Evolutionary conservation across 2,888 invertebrate species (phyloP).

Genomic region (Linyphia triangularis): DNA sequence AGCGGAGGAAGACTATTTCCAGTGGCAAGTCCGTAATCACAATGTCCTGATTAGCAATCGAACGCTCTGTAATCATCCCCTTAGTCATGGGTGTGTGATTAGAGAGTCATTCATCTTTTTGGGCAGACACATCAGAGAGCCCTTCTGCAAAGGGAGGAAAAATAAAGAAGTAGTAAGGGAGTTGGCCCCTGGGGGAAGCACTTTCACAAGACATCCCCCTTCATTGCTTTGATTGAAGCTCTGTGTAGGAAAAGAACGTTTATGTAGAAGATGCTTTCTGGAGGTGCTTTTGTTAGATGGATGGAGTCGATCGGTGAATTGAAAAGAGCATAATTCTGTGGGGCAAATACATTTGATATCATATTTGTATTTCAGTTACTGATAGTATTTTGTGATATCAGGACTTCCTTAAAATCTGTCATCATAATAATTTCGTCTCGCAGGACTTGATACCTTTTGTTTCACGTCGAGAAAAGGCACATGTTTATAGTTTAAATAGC

Average conservation of each 20-base stretch:
- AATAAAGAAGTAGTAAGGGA: constrained; percentile 15
- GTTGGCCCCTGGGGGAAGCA: constrained; percentile 4
- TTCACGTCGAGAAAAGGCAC: too few species aligned
- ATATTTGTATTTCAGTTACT: too few species aligned
- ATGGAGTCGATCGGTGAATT: too few species aligned
- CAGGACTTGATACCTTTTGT: too few species aligned
- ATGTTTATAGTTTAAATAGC: too few species aligned
- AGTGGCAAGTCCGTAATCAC: constrained; percentile 74
- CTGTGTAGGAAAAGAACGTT: constrained; percentile 3
- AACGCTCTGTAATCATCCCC: constrained; percentile 74
- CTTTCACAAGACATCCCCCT: constrained; percentile 37
- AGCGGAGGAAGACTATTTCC: constrained; percentile 55
- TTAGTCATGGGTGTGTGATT: constrained; percentile 74
- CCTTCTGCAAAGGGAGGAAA: neutral
- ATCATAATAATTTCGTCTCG: too few species aligned
- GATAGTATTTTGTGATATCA: too few species aligned
- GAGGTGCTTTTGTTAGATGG: neutral
- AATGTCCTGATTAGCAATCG: constrained; percentile 74
- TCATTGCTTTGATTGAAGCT: constrained; percentile 38
- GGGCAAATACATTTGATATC: too few species aligned
- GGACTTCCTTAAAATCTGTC: too few species aligned
- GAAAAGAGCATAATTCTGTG: too few species aligned
- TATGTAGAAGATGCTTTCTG: neutral
- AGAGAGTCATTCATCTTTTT: constrained; percentile 65
- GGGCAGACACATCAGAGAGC: neutral